Evolutionary conservation across 1,140 invertebrate genomes (phyloP).

Genomic region (Rhyzopertha dominica): DNA sequence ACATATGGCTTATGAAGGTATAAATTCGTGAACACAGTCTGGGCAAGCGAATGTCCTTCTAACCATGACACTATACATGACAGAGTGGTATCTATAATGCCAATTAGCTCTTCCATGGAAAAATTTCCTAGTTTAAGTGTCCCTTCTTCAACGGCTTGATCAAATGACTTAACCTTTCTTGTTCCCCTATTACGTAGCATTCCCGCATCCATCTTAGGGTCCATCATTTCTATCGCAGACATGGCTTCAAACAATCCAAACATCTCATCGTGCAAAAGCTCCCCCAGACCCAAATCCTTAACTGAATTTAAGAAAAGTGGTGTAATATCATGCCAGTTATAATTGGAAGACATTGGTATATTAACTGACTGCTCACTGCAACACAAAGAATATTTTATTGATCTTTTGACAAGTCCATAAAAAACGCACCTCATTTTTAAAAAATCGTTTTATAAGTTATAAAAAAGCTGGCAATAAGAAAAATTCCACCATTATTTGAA

Average conservation of each 20-base stretch:
- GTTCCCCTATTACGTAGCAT: slow-evolving; percentile 90
- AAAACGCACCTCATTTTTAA: no score
- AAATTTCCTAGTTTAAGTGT: slow-evolving; percentile 76
- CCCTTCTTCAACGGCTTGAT: slow-evolving; percentile 75
- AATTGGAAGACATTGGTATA: no score
- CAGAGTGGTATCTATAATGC: slow-evolving; percentile 90
- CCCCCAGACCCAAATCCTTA: slow-evolving; percentile 81
- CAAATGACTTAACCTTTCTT: slow-evolving; percentile 81
- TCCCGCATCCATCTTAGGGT: slow-evolving; percentile 99
- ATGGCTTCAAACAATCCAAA: slow-evolving; percentile 98
- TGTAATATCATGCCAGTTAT: no score
- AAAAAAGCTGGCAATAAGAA: no score
- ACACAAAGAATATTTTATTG: no score
- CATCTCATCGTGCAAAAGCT: slow-evolving; percentile 77
- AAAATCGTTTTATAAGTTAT: no score
- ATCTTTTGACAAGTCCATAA: no score
- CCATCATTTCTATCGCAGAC: slow-evolving; percentile 99
- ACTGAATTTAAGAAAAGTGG: no score
- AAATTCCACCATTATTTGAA: no score
- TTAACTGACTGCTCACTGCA: no score
- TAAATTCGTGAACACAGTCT: slow-evolving; percentile 95
- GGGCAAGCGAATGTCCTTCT: slow-evolving; percentile 91
- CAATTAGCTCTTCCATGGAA: slow-evolving; percentile 66
- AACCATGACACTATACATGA: slow-evolving; percentile 92
- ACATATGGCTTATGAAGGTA: slow-evolving; percentile 87